Base-by-base conservation (phyloP, 35 echinoderm and acorn worm species). In the Lytechinus variegatus region DNA sequence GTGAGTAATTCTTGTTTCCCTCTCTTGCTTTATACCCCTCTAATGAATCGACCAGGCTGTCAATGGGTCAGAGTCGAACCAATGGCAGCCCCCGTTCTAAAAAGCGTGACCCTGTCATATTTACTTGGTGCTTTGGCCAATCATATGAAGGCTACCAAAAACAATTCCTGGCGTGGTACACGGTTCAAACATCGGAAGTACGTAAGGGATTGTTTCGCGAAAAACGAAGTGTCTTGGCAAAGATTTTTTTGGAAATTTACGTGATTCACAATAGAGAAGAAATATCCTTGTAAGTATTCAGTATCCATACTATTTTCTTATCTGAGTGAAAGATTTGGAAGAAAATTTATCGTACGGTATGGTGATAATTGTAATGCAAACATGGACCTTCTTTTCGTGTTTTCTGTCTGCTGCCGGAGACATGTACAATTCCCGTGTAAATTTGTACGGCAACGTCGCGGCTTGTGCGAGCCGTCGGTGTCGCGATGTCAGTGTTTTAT, bases 141-240 rank as follows among this genome's bases (percentile, higher is more conserved):
- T 95, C 19, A 95, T 0, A 29, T 12, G 57, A 19, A 29, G 53
- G 71, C 27, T 95, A 27, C 1, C 52, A 87, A 27, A 95, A 28
- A 24, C 28, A 52, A 19, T 88, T 89, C 27, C 61, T 54, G 86
- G 94, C 61, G 86, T 95, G 94, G 94, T 95, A 95, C 94, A 95
- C 57, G 61, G 94, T 95, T 95, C 93, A 96, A 96, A 96, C 94
- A 96, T 94, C 96, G 96, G 94, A 96, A 96, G 92, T 96, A 86
- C 79, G 33, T 53, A 52, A 10, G 19, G 86, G 52, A 54, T 52
- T 24, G 52, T 95, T 79, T 24, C n/a, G 86, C 57, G 21, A 90
- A 90, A 90, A 90, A 52, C 88, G 28, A 9, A 87, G 51, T 53
- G 52, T 87, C 28, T 86, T 95, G 89, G 44, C 24, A 27, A 55